Conservation (phyloP, 2,888 invertebrate genomes). For the Pycnomerus fuliginosus region DNA sequence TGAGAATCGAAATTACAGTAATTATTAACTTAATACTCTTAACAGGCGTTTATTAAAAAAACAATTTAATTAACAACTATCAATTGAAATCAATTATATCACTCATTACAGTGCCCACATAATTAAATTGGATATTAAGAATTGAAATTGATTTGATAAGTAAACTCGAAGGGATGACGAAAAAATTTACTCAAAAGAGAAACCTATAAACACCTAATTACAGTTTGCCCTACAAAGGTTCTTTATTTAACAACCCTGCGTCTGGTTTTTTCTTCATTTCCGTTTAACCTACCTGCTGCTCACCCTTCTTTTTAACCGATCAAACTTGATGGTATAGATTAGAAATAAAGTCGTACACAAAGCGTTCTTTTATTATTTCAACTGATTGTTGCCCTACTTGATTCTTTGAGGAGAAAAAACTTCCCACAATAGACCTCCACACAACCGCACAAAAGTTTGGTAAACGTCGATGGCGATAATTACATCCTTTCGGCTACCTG, state of each 20-base stretch:
- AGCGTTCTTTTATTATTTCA: constrained; percentile 21
- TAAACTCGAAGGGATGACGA: too few relatives aligned
- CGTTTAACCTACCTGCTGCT: constrained; percentile 22
- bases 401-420: constrained; percentile 18
- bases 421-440: constrained; percentile 21
- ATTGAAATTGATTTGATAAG: constrained; percentile 18
- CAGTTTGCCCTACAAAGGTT: too few relatives aligned
- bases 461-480: constrained; percentile 19
- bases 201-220: too few relatives aligned
- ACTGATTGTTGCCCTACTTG: constrained; percentile 21
- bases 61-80: constrained; percentile 26
- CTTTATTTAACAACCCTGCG: constrained; percentile 9
- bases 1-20: constrained; percentile 6
- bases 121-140: constrained; percentile 7
- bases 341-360: constrained; percentile 20
- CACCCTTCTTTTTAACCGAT: constrained; percentile 18
- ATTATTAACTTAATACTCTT: constrained; percentile 5
- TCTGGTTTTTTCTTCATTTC: constrained; percentile 14
- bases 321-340: constrained; percentile 23
- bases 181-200: too few relatives aligned
- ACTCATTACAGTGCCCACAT: constrained; percentile 23
- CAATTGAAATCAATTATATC: constrained; percentile 24
- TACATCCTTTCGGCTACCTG: too few relatives aligned
- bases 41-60: constrained; percentile 11
- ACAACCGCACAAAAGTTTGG: constrained; percentile 13